Percentiles rank a stretch among this genome's conserved stretches.
These are phyloP conservation scores for Lamellibrachia luymesi DNA, from an alignment of 1,140 invertebrate species.

Conservation along the genomic window DNA sequence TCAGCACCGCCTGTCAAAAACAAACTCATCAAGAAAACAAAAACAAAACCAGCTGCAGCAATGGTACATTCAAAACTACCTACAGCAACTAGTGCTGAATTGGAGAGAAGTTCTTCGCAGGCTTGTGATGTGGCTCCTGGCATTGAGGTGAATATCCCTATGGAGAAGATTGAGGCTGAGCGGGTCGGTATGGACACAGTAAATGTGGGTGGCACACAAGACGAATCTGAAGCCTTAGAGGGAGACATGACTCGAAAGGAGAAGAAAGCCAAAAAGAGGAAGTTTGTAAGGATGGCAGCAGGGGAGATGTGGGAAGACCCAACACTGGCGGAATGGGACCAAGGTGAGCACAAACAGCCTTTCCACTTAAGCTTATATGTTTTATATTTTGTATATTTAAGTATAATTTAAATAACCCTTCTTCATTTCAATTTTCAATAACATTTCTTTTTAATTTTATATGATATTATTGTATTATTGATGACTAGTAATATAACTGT, in stretches of 20 bases:
- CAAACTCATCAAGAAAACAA: slow-evolving; percentile 19
- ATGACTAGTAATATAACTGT: too few relatives aligned
- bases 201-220: neutral
- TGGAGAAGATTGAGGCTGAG: slow-evolving; percentile 8
- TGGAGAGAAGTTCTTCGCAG: neutral
- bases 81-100: neutral
- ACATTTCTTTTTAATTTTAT: too few relatives aligned
- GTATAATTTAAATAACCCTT: too few relatives aligned
- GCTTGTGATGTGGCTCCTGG: slow-evolving; percentile 9
- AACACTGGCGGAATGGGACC: slow-evolving; percentile 87
- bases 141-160: slow-evolving; percentile 15
- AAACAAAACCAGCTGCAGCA: neutral
- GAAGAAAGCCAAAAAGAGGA: slow-evolving; percentile 70
- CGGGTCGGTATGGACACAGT: neutral
- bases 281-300: slow-evolving; percentile 84
- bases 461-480: too few relatives aligned
- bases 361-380: neutral
- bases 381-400: too few relatives aligned
- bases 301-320: slow-evolving; percentile 92
- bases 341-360: slow-evolving; percentile 59
- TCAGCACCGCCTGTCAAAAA: slow-evolving; percentile 43
- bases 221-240: neutral
- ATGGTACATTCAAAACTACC: neutral
- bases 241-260: slow-evolving; percentile 38
- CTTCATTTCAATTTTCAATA: too few relatives aligned